Percentiles rank a stretch among this genome's conserved stretches.
phyloP scores from a whole-genome alignment of 2,797 vertebrate genomes.

The Coendou prehensilis region DNA sequence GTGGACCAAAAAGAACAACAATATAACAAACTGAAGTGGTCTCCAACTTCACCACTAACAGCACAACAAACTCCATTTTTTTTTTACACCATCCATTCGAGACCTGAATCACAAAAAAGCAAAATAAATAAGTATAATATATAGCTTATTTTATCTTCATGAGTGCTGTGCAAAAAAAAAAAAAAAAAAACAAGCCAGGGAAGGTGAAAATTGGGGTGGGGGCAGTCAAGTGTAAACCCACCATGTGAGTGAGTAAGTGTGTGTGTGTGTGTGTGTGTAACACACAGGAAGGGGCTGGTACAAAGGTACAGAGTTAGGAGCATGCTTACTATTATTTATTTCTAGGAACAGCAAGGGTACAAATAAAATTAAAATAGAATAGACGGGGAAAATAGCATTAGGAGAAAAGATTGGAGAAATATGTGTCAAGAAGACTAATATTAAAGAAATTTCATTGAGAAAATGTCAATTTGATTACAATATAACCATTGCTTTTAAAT shows the following conservation, averaged over 20 bases:
- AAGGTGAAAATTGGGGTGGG: not conserved
- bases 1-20: not conserved
- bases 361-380: not conserved
- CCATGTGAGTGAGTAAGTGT: not conserved
- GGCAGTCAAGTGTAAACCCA: not conserved
- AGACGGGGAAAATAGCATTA: not conserved
- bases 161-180: not conserved
- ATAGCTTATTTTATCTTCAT: not conserved
- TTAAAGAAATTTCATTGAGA: not conserved
- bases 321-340: not conserved
- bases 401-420: not conserved
- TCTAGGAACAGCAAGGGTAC: not conserved
- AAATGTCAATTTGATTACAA: not conserved
- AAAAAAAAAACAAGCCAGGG: not conserved
- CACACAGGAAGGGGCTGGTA: not conserved
- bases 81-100: not conserved
- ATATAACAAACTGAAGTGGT: not conserved
- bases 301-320: not conserved
- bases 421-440: not conserved
- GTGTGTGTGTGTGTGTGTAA: not conserved
- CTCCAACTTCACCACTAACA: not conserved
- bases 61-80: not conserved
- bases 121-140: not conserved
- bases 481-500: not conserved
- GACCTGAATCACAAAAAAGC: not conserved